Conservation (phyloP, 2,113 vertebrate genomes). For the Candoia aspera region DNA sequence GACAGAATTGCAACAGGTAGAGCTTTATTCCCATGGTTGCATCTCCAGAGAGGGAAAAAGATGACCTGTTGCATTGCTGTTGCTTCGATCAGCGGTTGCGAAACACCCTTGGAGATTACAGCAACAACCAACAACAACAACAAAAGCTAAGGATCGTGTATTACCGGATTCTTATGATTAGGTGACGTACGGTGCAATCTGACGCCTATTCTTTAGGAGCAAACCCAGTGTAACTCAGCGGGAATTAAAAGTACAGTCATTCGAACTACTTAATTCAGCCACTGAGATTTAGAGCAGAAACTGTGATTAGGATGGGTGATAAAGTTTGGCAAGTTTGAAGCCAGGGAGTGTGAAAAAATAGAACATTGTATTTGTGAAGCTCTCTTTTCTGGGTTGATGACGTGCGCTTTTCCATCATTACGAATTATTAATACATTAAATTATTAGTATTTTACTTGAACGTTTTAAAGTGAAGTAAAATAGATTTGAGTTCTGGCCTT, state of each 20-base stretch:
- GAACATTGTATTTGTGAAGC: neutral
- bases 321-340: neutral
- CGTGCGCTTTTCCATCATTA: neutral
- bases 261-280: neutral
- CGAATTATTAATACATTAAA: neutral
- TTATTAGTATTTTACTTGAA: neutral
- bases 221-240: neutral
- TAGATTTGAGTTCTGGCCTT: neutral
- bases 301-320: neutral
- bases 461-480: neutral
- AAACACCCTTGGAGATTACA: too few relatives aligned
- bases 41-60: too few relatives aligned
- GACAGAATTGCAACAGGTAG: constrained; percentile 4
- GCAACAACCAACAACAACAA: too few relatives aligned
- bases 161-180: neutral
- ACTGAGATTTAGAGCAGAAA: neutral
- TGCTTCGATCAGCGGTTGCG: neutral
- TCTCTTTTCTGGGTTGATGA: neutral
- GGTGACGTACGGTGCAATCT: neutral
- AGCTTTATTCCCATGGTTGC: neutral
- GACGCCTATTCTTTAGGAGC: neutral
- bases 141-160: neutral
- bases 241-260: neutral
- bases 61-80: neutral
- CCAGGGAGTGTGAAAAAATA: neutral